Conservation (phyloP, 2,113 vertebrate species). For the Panthera leo region DNA sequence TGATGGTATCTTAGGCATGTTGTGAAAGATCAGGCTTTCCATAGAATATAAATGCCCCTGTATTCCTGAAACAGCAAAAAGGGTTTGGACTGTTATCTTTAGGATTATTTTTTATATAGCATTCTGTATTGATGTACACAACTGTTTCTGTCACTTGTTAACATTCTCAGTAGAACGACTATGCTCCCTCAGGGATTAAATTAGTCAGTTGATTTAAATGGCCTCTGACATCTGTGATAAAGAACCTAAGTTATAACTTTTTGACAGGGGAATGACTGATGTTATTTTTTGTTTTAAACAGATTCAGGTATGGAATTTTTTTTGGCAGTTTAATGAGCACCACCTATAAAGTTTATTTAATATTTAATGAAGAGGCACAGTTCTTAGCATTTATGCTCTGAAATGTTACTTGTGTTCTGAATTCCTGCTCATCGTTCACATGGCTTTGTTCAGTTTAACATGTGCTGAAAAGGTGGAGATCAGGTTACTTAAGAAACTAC, state of each 20-base stretch:
- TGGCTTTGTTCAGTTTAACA: neutral
- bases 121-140: neutral
- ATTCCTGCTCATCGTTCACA: neutral
- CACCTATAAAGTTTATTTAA: neutral
- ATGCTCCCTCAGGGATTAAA: neutral
- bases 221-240: neutral
- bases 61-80: neutral
- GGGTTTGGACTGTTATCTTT: neutral
- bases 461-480: neutral
- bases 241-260: neutral
- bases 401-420: neutral
- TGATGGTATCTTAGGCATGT: neutral
- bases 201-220: constrained; percentile 13
- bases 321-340: neutral
- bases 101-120: neutral
- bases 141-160: neutral
- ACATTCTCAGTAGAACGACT: neutral
- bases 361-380: neutral
- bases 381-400: neutral
- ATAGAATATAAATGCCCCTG: neutral
- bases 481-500: neutral
- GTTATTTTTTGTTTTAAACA: constrained; percentile 11
- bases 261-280: neutral
- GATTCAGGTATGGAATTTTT: neutral
- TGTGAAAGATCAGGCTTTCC: neutral